A percentile compares a stretch with the other conserved stretches of the same genome.
Evolutionary conservation across 2,113 vertebrate species (phyloP).

Genomic region (Brachirus orientalis): DNA sequence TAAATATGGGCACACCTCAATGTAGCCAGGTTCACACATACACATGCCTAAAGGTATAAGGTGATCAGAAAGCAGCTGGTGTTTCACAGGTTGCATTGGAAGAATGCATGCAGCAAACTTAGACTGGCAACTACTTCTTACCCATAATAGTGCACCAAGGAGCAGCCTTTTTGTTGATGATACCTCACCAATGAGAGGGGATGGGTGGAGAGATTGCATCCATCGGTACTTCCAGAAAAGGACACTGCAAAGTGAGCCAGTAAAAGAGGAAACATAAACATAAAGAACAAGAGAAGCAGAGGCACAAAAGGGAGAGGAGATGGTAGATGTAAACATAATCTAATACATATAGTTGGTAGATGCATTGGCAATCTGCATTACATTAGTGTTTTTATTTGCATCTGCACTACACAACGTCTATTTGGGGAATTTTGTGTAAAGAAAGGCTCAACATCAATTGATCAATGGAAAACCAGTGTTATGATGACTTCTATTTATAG

Average conservation of each 20-base stretch:
- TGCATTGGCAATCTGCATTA: background rate
- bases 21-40: background rate
- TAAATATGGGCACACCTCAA: background rate
- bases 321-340: background rate
- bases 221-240: slow-evolving; percentile 70
- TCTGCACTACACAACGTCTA: slow-evolving; percentile 7
- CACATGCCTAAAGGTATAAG: no score
- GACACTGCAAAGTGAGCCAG: slow-evolving; percentile 37
- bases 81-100: background rate
- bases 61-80: background rate
- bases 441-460: slow-evolving; percentile 53
- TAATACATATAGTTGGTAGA: background rate
- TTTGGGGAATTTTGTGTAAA: slow-evolving; percentile 19
- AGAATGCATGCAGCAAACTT: background rate
- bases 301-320: background rate
- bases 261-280: slow-evolving; percentile 18
- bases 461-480: slow-evolving; percentile 69
- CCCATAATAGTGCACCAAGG: slow-evolving; percentile 35
- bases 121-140: slow-evolving; percentile 31
- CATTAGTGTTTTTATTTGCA: slow-evolving; percentile 5
- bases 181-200: slow-evolving; percentile 22
- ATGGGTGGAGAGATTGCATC: slow-evolving; percentile 7
- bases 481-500: slow-evolving; percentile 70
- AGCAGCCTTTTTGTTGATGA: slow-evolving; percentile 51
- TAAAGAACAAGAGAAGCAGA: background rate